phyloP scores from a whole-genome alignment of 1,140 invertebrate species.

The Hypsibius dujardini region DNA sequence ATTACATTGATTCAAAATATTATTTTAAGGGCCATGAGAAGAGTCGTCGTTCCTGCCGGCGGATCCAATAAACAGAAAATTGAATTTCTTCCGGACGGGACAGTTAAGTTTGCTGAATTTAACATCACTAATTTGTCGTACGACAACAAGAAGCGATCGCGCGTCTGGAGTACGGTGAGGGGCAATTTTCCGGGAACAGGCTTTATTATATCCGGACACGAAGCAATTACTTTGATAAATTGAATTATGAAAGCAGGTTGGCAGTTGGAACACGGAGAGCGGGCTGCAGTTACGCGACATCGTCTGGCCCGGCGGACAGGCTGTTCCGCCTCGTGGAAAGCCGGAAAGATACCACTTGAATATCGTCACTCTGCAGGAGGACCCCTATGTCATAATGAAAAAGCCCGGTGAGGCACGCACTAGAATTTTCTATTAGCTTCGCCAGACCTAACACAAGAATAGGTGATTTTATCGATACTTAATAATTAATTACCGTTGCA shows the following conservation, averaged over 20 bases:
- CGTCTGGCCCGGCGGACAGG: conserved; percentile 85
- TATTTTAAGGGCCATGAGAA: conserved; percentile 8
- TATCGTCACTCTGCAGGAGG: conserved; percentile 72
- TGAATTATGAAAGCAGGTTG: not conserved
- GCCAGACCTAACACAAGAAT: too few relatives aligned
- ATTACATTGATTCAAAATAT: too few relatives aligned
- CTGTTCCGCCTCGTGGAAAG: conserved; percentile 83
- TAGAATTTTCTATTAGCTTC: too few relatives aligned
- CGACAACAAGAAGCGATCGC: not conserved
- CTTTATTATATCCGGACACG: not conserved
- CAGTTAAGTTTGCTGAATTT: not conserved
- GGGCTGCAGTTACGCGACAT: conserved; percentile 45
- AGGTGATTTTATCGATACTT: too few relatives aligned
- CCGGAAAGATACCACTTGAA: conserved; percentile 89
- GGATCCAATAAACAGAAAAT: not conserved
- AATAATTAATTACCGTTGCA: too few relatives aligned
- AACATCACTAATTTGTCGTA: not conserved
- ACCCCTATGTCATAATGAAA: conserved; percentile 33
- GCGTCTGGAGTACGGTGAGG: not conserved
- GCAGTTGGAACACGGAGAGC: not conserved
- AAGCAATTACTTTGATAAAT: not conserved
- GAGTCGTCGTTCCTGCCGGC: not conserved
- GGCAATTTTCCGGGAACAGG: not conserved
- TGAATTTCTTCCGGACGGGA: not conserved
- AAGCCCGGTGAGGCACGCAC: too few relatives aligned